These are phyloP conservation scores for Brachionus sp. DNA, from an alignment of 1,140 invertebrate species.

Conservation along the genomic window DNA sequence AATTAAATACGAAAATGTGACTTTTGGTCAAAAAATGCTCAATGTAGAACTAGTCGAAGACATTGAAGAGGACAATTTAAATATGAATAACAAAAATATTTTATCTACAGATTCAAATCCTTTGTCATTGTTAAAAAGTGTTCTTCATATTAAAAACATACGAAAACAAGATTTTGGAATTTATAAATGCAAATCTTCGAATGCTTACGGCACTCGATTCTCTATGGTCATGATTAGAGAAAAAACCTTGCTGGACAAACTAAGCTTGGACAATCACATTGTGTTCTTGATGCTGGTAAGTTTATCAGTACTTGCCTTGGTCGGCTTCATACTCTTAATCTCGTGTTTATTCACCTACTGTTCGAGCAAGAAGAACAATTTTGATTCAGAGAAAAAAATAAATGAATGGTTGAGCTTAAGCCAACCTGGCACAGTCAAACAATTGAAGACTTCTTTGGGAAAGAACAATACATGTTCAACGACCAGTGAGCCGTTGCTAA, in stretches of 20 bases:
- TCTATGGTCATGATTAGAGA: neutral
- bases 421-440: neutral
- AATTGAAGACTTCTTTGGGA: neutral
- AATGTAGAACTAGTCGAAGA: neutral
- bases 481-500: neutral
- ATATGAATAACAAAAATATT: neutral
- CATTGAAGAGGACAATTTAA: neutral
- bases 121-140: neutral
- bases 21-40: neutral
- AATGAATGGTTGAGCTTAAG: neutral
- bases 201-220: neutral
- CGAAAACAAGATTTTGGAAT: slow-evolving; percentile 27
- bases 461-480: slow-evolving; percentile 7
- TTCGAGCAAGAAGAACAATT: neutral
- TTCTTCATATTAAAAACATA: slow-evolving; percentile 20
- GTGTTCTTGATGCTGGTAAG: neutral
- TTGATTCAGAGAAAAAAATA: neutral
- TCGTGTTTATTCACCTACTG: neutral
- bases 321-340: neutral
- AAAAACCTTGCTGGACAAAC: neutral
- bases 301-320: neutral
- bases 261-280: neutral
- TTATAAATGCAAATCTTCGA: slow-evolving; percentile 21
- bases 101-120: neutral
- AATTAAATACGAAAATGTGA: slow-evolving; percentile 34